These are phyloP conservation scores for Sylvilagus bachmani DNA, from an alignment of 2,113 vertebrate genomes.

Conservation along the genomic window DNA sequence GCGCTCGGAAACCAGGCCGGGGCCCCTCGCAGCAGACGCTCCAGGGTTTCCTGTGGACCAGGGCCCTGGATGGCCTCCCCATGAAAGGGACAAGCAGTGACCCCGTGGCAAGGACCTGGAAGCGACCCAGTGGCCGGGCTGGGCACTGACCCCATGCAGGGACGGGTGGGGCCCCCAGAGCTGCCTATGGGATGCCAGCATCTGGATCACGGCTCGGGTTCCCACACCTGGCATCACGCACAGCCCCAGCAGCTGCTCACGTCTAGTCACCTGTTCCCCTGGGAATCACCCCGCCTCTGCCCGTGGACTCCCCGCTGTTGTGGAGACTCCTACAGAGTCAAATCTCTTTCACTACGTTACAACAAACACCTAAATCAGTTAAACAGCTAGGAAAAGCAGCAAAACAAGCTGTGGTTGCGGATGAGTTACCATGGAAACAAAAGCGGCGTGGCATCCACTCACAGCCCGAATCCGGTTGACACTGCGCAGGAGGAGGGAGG, in stretches of 20 bases:
- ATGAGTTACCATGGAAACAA: constrained; percentile 73
- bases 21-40: too few relatives aligned
- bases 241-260: neutral
- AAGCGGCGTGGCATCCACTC: constrained; percentile 46
- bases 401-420: neutral
- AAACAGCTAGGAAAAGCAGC: constrained; percentile 55
- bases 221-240: neutral
- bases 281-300: neutral
- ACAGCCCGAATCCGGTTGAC: neutral
- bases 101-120: too few relatives aligned
- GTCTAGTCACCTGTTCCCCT: neutral
- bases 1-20: too few relatives aligned
- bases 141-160: too few relatives aligned
- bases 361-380: constrained; percentile 54
- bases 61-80: too few relatives aligned
- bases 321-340: constrained; percentile 17
- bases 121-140: too few relatives aligned
- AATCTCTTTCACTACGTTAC: constrained; percentile 12
- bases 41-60: too few relatives aligned
- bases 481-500: neutral
- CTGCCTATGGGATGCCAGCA: too few relatives aligned
- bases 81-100: too few relatives aligned
- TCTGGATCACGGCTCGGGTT: neutral
- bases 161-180: too few relatives aligned
- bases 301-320: neutral